Evolutionary conservation across 2,113 vertebrate genomes (phyloP).

Genomic region (Xyliphius kryptos): DNA sequence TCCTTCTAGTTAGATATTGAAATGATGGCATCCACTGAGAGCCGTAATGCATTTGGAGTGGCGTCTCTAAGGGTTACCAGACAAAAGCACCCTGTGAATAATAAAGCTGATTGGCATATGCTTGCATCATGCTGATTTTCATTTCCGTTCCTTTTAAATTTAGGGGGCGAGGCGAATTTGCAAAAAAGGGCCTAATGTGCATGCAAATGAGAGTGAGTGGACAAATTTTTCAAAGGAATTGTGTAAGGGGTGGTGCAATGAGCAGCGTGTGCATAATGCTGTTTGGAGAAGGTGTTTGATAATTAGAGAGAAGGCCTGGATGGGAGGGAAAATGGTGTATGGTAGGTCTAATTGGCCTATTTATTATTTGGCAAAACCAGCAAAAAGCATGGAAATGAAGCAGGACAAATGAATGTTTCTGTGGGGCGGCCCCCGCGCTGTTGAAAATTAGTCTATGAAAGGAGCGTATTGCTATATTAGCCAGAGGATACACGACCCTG

Average conservation of each 20-base stretch:
- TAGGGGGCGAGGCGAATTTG: conserved; percentile 18
- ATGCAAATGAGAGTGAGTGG: conserved; percentile 28
- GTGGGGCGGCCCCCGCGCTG: background rate
- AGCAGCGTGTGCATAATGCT: background rate
- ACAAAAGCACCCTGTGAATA: conserved; percentile 37
- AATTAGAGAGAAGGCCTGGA: background rate
- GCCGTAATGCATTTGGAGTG: no score
- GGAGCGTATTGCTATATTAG: background rate
- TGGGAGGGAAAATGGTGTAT: background rate
- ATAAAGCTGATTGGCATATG: conserved; percentile 39
- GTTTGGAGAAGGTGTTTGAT: background rate
- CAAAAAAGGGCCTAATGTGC: conserved; percentile 24
- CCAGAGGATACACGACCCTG: conserved; percentile 9
- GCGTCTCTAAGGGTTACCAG: conserved; percentile 33
- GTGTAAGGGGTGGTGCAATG: no score
- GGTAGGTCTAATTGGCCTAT: conserved; percentile 13
- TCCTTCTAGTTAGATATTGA: conserved; percentile 40
- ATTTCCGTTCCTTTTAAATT: conserved; percentile 32
- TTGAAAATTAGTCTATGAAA: background rate
- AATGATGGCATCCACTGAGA: conserved; percentile 35
- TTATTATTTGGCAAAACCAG: background rate
- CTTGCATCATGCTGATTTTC: conserved; percentile 27
- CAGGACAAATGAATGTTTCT: conserved; percentile 2
- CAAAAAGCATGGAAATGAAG: background rate
- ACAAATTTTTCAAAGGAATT: background rate